Conservation (phyloP, 2,113 vertebrate species). For the Gadus chalcogrammus region DNA sequence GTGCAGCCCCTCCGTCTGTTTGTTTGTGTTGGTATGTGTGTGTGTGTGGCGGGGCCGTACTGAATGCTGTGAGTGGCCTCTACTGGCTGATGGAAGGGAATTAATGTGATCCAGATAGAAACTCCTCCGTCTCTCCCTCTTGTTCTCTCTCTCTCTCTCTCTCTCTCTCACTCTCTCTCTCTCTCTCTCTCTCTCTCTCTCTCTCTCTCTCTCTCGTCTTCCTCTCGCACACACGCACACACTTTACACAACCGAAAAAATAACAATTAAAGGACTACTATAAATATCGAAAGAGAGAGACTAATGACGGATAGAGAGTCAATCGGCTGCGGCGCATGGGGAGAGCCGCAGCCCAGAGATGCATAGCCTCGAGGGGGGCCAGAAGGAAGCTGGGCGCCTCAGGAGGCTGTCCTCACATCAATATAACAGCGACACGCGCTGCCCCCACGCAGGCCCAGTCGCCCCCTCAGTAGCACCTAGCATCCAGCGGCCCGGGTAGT, state of each 20-base stretch:
- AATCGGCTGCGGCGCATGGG: slow-evolving; percentile 37
- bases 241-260: not conserved
- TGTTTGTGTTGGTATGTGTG: slow-evolving; percentile 27
- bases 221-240: not conserved
- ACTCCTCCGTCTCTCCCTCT: not conserved
- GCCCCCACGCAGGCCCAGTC: slow-evolving; percentile 60
- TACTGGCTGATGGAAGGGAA: slow-evolving; percentile 91
- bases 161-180: too few relatives aligned
- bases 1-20: not conserved
- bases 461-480: slow-evolving; percentile 68
- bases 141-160: too few relatives aligned
- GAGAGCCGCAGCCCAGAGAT: slow-evolving; percentile 67
- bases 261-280: slow-evolving; percentile 1
- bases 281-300: not conserved
- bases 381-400: slow-evolving; percentile 60
- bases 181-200: not conserved
- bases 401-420: slow-evolving; percentile 70
- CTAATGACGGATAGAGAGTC: slow-evolving; percentile 6
- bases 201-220: slow-evolving; percentile 2
- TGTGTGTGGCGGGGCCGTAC: slow-evolving; percentile 49
- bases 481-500: slow-evolving; percentile 47
- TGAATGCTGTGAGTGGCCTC: slow-evolving; percentile 97
- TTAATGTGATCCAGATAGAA: slow-evolving; percentile 73
- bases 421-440: slow-evolving; percentile 75
- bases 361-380: slow-evolving; percentile 71